Conservation (phyloP, 2,113 vertebrate species). For the Plecturocebus donacophilus region DNA sequence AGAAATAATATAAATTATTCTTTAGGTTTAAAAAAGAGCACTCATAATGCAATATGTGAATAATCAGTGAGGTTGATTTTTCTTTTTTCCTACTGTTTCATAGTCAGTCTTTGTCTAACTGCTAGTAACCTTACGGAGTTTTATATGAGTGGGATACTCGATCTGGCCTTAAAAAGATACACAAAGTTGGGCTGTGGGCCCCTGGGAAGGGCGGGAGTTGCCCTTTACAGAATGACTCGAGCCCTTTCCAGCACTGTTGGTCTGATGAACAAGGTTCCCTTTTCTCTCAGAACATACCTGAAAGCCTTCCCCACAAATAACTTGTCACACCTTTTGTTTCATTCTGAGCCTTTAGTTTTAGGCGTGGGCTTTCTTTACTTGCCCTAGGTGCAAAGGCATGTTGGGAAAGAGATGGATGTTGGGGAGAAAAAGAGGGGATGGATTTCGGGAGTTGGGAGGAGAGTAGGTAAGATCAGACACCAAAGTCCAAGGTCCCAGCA, state of each 20-base stretch:
- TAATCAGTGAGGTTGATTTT: constrained; percentile 85
- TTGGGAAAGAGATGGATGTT: not conserved
- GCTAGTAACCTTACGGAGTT: constrained; percentile 67
- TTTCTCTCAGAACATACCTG: constrained; percentile 71
- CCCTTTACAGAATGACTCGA: not conserved
- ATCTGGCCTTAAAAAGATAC: constrained; percentile 62
- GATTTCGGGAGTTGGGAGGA: not conserved
- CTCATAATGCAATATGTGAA: constrained; percentile 88
- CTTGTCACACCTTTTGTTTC: not conserved
- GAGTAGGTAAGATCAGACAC: not conserved
- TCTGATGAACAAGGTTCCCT: constrained; percentile 23
- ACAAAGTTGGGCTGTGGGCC: not conserved
- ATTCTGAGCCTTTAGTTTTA: not conserved
- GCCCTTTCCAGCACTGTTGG: not conserved
- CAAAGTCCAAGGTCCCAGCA: not conserved
- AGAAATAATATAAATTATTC: constrained; percentile 84
- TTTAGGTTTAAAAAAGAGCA: constrained; percentile 79
- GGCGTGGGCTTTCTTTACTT: not conserved
- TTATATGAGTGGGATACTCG: constrained; percentile 4
- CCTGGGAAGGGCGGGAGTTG: not conserved
- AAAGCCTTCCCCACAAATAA: constrained; percentile 51
- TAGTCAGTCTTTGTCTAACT: constrained; percentile 86
- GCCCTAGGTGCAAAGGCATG: not conserved
- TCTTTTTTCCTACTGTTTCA: constrained; percentile 85
- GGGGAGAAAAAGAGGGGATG: not conserved